Evolutionary conservation across 2,888 invertebrate species (phyloP).

Genomic region (Trichopoda pennipes): DNA sequence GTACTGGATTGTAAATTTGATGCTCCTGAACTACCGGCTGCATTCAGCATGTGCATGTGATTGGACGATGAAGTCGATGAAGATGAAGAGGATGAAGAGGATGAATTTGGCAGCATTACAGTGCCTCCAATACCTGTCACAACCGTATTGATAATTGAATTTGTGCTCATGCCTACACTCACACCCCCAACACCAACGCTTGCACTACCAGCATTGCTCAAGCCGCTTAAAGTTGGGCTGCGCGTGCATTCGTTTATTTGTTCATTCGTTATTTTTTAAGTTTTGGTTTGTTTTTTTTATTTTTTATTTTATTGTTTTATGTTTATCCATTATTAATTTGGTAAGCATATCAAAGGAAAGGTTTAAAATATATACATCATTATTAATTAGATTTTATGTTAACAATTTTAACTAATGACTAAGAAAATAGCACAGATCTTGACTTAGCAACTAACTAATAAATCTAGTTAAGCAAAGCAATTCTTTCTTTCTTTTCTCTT

Average conservation of each 20-base stretch:
- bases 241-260: conserved; percentile 30
- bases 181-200: conserved; percentile 58
- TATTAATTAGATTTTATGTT: conserved; percentile 58
- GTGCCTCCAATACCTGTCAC: conserved; percentile 78
- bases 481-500: not conserved
- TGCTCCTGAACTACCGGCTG: conserved; percentile 51
- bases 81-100: conserved; percentile 79
- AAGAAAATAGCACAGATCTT: conserved; percentile 25
- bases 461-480: not conserved
- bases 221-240: conserved; percentile 63
- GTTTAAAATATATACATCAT: conserved; percentile 58
- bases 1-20: conserved; percentile 56
- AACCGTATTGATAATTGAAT: conserved; percentile 75
- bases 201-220: conserved; percentile 63
- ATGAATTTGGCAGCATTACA: conserved; percentile 79
- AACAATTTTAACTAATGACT: conserved; percentile 41
- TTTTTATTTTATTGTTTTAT: not conserved
- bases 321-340: conserved; percentile 47
- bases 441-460: not conserved
- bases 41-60: conserved; percentile 76
- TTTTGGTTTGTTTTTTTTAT: conserved; percentile 4
- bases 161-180: conserved; percentile 69
- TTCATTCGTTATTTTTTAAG: not conserved
- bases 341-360: conserved; percentile 57
- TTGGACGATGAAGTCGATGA: conserved; percentile 77